A percentile compares a stretch with the other conserved stretches of the same genome.
Conservation (phyloP, 2,888 invertebrate genomes). For the Eupithecia subfuscata region DNA sequence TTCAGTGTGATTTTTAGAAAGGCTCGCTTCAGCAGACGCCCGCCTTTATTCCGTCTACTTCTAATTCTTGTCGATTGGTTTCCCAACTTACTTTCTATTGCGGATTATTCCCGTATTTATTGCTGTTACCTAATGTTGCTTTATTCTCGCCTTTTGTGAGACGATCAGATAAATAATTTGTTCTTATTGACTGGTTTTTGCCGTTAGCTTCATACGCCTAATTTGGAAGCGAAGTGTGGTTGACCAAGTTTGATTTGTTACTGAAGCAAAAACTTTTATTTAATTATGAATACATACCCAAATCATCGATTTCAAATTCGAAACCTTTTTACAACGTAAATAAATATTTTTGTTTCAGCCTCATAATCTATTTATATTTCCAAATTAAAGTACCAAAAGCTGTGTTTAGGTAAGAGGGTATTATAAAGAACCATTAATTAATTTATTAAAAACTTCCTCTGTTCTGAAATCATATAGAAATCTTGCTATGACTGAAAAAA, state of each 20-base stretch:
- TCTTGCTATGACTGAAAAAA: too few relatives aligned
- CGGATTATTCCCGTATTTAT: conserved; percentile 39
- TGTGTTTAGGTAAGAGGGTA: too few relatives aligned
- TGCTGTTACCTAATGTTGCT: conserved; percentile 31
- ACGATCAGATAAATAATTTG: neutral
- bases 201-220: neutral
- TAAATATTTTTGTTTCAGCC: too few relatives aligned
- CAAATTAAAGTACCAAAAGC: too few relatives aligned
- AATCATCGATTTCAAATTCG: neutral
- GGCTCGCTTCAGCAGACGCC: neutral
- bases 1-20: too few relatives aligned
- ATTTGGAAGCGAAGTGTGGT: neutral
- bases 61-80: conserved; percentile 40
- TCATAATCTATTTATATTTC: too few relatives aligned
- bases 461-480: too few relatives aligned
- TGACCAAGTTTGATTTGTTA: neutral
- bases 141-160: conserved; percentile 15
- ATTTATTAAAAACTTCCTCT: too few relatives aligned
- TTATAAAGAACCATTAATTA: too few relatives aligned
- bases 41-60: neutral
- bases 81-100: conserved; percentile 39
- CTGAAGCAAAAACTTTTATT: neutral
- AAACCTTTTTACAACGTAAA: neutral
- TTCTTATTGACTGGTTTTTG: neutral
- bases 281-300: neutral